phyloP scores from a whole-genome alignment of 2,888 invertebrate species.

The Scaeva pyrastri region DNA sequence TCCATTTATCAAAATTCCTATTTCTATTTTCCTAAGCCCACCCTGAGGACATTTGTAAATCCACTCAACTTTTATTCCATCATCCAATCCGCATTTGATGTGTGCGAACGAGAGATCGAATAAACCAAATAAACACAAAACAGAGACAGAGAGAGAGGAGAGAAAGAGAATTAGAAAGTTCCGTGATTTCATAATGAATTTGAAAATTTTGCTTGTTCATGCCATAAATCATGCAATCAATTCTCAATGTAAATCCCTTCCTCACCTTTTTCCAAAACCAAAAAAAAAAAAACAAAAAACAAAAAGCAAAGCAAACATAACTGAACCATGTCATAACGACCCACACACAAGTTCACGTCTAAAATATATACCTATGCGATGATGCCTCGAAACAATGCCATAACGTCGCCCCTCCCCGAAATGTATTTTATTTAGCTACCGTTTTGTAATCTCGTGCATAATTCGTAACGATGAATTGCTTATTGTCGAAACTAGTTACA shows the following conservation, averaged over 20 bases:
- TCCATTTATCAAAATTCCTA: conserved; percentile 69
- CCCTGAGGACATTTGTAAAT: conserved; percentile 33
- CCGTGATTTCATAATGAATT: conserved; percentile 59
- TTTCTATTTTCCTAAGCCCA: conserved; percentile 32
- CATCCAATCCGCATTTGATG: background rate
- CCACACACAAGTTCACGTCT: too few relatives aligned
- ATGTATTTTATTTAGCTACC: conserved; percentile 17
- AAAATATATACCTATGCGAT: background rate
- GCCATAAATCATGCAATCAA: conserved; percentile 73
- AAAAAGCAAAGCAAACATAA: background rate
- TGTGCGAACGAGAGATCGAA: too few relatives aligned
- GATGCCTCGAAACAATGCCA: conserved; percentile 13
- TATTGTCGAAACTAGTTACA: conserved; percentile 42
- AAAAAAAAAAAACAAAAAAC: background rate
- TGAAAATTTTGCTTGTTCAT: conserved; percentile 60
- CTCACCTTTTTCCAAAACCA: background rate
- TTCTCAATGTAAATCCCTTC: conserved; percentile 50
- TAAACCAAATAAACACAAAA: too few relatives aligned
- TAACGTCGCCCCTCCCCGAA: background rate
- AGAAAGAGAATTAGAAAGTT: conserved; percentile 3
- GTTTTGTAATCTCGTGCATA: conserved; percentile 52
- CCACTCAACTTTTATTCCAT: conserved; percentile 4
- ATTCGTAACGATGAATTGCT: conserved; percentile 51
- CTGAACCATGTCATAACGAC: background rate
- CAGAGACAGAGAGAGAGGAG: background rate